Evolutionary conservation across 2,888 invertebrate species (phyloP).

Genomic region (Nomada fabriciana): DNA sequence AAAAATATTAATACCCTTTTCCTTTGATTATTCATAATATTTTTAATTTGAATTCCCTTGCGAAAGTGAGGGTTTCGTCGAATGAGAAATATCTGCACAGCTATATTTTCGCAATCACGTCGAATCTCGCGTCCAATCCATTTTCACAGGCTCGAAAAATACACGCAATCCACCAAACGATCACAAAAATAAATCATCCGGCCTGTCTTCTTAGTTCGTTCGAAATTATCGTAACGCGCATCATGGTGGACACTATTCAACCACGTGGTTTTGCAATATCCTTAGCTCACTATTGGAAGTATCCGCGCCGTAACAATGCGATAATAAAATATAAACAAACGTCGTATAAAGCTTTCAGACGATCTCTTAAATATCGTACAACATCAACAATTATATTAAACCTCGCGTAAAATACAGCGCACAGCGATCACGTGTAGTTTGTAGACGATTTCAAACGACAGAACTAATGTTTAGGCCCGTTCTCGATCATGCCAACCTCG

Average conservation of each 20-base stretch:
- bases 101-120: neutral
- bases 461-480: conserved; percentile 54
- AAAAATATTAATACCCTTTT: no score
- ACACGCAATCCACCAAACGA: neutral
- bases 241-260: conserved; percentile 21
- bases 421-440: conserved; percentile 33
- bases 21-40: no score
- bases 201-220: neutral
- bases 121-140: neutral
- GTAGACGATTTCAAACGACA: conserved; percentile 15
- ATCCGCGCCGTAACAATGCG: conserved; percentile 50
- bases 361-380: conserved; percentile 54
- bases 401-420: conserved; percentile 46
- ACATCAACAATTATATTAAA: conserved; percentile 61
- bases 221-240: neutral
- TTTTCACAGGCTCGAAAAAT: neutral
- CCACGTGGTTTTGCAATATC: conserved; percentile 22
- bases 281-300: conserved; percentile 50
- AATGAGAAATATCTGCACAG: no score
- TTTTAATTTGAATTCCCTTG: no score
- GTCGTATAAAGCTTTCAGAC: conserved; percentile 58
- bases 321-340: conserved; percentile 64
- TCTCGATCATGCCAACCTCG: conserved; percentile 16
- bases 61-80: no score
- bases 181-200: neutral